phyloP scores from a whole-genome alignment of 2,797 vertebrate genomes.

The Gymnothorax reevesii region DNA sequence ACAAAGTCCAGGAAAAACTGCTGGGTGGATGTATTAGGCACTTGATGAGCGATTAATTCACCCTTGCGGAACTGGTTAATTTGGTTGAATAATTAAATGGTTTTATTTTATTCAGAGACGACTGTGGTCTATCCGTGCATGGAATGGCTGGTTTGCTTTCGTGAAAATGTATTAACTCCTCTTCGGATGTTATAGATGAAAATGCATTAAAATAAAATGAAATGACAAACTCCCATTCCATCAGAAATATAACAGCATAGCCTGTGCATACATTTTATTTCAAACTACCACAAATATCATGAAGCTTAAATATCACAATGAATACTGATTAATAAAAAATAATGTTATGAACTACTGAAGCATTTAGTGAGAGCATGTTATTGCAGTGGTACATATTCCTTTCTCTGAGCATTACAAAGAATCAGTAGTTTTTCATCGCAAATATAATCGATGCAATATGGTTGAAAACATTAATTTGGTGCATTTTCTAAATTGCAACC shows the following conservation, averaged over 20 bases:
- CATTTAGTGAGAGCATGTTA: not conserved
- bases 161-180: slow-evolving; percentile 63
- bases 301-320: not conserved
- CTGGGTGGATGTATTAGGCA: not conserved
- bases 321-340: not conserved
- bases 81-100: not conserved
- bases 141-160: slow-evolving; percentile 38
- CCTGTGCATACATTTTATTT: slow-evolving; percentile 51
- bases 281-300: slow-evolving; percentile 46
- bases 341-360: not conserved
- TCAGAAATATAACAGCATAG: slow-evolving; percentile 31
- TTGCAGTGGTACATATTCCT: not conserved
- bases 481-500: not conserved
- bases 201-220: slow-evolving; percentile 69
- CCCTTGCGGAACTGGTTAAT: not conserved
- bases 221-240: slow-evolving; percentile 59
- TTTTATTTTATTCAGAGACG: slow-evolving; percentile 16
- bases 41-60: not conserved
- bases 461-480: not conserved
- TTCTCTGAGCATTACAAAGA: not conserved
- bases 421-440: not conserved
- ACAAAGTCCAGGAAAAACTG: not conserved
- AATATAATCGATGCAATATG: not conserved
- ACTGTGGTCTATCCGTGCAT: slow-evolving; percentile 7
- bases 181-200: slow-evolving; percentile 68